phyloP scores from a whole-genome alignment of 2,113 vertebrate genomes.

The Pleuronectes platessa region DNA sequence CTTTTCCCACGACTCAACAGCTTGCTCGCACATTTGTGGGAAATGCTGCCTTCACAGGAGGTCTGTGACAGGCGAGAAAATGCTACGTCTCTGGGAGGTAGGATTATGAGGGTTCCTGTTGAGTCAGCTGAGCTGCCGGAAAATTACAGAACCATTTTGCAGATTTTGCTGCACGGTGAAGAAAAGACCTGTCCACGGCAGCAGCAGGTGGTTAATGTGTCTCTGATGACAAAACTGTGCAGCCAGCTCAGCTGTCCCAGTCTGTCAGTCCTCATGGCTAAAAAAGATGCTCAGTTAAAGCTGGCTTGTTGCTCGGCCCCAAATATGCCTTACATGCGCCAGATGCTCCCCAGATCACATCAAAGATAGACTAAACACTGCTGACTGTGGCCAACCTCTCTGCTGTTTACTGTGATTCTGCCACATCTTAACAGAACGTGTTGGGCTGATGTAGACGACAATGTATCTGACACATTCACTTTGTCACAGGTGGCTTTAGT shows the following conservation, averaged over 20 bases:
- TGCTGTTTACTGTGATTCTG: conserved; percentile 30
- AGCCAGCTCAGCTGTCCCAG: conserved; percentile 49
- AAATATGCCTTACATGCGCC: conserved; percentile 37
- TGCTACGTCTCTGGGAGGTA: conserved; percentile 6
- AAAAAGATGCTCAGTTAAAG: conserved; percentile 25
- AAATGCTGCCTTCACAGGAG: conserved; percentile 12
- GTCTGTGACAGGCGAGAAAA: conserved; percentile 19
- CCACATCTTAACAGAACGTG: conserved; percentile 43
- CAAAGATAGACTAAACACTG: conserved; percentile 31
- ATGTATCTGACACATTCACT: conserved; percentile 1
- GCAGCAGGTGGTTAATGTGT: conserved; percentile 65
- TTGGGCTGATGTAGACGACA: conserved; percentile 13
- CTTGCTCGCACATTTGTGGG: conserved; percentile 34
- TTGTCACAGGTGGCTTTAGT: background rate
- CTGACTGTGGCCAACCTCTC: conserved; percentile 33
- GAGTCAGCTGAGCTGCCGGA: conserved; percentile 39
- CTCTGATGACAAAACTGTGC: conserved; percentile 38
- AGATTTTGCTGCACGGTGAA: conserved; percentile 14
- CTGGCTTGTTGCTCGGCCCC: conserved; percentile 24
- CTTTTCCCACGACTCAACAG: conserved; percentile 15
- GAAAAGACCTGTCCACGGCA: conserved; percentile 19
- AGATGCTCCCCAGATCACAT: conserved; percentile 58
- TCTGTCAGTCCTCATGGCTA: conserved; percentile 35
- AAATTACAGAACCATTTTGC: conserved; percentile 22
- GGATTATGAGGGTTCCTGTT: conserved; percentile 4